Conservation (phyloP, 1,140 invertebrate genomes). For the Leptinotarsa texana region DNA sequence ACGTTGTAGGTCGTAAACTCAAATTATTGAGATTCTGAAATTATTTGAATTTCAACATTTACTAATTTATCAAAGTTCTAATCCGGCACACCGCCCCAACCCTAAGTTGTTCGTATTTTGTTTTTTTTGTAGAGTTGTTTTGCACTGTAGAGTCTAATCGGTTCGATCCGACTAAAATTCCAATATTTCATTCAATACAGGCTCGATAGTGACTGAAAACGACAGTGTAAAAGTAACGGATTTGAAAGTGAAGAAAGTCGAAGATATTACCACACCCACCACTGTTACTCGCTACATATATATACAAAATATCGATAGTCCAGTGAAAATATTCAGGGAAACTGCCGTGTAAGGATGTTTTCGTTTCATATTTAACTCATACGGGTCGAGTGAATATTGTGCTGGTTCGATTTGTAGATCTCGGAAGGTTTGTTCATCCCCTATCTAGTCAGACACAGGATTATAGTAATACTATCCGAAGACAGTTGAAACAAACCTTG, state of each 20-base stretch:
- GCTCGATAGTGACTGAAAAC: constrained; percentile 29
- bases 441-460: neutral
- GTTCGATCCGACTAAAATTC: neutral
- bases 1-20: too few species aligned
- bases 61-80: neutral
- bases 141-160: constrained; percentile 1
- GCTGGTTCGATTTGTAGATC: neutral
- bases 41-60: too few species aligned
- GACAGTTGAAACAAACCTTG: neutral
- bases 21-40: too few species aligned
- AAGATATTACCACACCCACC: constrained; percentile 30
- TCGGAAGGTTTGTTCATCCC: constrained; percentile 11
- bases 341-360: constrained; percentile 44
- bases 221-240: constrained; percentile 31
- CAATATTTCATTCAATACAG: constrained; percentile 26
- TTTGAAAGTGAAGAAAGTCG: constrained; percentile 32
- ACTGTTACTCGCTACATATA: constrained; percentile 47
- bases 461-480: neutral
- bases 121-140: constrained; percentile 20
- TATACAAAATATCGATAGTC: constrained; percentile 46
- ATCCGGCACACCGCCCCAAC: neutral
- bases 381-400: too few species aligned
- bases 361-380: neutral
- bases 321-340: constrained; percentile 48
- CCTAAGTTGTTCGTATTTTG: constrained; percentile 15